Evolutionary conservation across 2,797 vertebrate species (phyloP).

Genomic region (Pantherophis vulpinus): DNA sequence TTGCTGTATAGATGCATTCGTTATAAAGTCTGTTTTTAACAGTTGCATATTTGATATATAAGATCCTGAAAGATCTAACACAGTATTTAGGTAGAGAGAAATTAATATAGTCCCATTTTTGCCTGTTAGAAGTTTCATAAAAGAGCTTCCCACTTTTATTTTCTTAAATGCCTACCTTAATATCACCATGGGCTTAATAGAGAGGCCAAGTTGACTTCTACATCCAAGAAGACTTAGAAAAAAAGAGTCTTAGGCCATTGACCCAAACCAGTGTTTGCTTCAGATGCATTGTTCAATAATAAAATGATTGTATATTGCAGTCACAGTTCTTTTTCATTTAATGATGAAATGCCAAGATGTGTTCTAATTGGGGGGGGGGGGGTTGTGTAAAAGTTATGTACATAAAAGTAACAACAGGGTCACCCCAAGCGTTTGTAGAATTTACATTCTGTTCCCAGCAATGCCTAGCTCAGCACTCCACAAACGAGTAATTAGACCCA

Average conservation of each 20-base stretch:
- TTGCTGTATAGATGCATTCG: background rate
- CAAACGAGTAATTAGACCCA: background rate
- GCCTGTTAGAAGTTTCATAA: no score
- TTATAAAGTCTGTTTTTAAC: background rate
- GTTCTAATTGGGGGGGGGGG: background rate
- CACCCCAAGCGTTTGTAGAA: background rate
- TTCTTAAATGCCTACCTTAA: background rate
- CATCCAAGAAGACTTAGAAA: fast-evolving
- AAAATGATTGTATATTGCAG: background rate
- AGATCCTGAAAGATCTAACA: background rate
- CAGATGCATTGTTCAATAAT: background rate
- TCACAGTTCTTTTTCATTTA: fast-evolving
- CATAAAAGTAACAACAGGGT: background rate
- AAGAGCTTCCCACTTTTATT: background rate
- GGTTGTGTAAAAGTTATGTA: background rate
- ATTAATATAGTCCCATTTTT: background rate
- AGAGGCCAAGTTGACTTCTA: background rate
- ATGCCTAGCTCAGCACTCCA: background rate
- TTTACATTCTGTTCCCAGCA: background rate
- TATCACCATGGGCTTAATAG: background rate
- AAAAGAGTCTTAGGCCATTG: background rate
- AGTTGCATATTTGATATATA: background rate
- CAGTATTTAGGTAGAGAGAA: background rate
- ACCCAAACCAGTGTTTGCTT: background rate
- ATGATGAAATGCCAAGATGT: background rate